These are phyloP conservation scores for Chiloscyllium plagiosum DNA, from an alignment of 2,113 vertebrate genomes.

Conservation along the genomic window DNA sequence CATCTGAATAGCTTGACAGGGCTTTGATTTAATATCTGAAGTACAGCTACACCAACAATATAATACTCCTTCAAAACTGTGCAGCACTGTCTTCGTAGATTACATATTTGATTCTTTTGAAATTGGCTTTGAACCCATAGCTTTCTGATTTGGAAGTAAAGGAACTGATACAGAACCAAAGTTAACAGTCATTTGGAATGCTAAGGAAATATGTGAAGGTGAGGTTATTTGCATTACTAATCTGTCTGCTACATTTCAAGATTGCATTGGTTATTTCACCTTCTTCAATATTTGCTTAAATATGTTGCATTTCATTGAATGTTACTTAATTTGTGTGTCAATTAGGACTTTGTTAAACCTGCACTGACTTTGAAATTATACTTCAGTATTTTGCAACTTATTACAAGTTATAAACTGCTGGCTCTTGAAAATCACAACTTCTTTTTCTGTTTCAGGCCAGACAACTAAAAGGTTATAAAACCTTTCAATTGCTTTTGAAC, in stretches of 20 bases:
- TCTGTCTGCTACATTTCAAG: background rate
- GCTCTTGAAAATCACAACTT: background rate
- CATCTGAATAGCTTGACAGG: background rate
- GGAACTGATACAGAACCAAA: background rate
- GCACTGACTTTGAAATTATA: background rate
- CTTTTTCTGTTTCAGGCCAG: background rate
- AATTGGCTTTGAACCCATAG: background rate
- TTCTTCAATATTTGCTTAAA: background rate
- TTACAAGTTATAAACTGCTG: background rate
- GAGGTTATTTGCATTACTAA: background rate
- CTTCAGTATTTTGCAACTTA: background rate
- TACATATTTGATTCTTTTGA: background rate
- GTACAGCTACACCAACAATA: background rate
- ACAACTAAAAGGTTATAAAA: background rate
- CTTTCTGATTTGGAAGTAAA: background rate
- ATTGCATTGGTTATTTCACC: background rate
- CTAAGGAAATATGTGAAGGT: background rate
- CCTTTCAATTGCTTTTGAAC: background rate
- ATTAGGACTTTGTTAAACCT: background rate
- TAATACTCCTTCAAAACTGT: background rate
- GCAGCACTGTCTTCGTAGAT: background rate
- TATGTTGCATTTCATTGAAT: background rate
- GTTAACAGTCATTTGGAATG: background rate
- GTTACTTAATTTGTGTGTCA: background rate
- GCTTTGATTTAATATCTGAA: background rate